These are phyloP conservation scores for Gobionotothen gibberifrons DNA, from an alignment of 2,797 vertebrate genomes.

Conservation along the genomic window DNA sequence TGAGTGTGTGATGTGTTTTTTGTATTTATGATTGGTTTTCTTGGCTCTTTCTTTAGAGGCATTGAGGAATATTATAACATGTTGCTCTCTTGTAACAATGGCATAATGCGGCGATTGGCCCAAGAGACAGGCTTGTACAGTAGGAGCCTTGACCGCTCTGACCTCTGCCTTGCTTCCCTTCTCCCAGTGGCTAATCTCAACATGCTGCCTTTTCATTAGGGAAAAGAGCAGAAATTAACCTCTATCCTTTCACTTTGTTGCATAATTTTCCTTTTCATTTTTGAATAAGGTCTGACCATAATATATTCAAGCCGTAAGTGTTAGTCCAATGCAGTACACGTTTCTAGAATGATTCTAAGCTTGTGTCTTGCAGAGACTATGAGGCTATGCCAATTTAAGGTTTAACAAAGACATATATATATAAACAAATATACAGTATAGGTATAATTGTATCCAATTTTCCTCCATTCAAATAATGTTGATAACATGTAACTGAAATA, in stretches of 20 bases:
- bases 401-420: no score
- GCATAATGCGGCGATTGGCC: slow-evolving; percentile 33
- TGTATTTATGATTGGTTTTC: not conserved
- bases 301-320: not conserved
- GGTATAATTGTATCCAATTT: no score
- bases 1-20: not conserved
- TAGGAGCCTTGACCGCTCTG: slow-evolving; percentile 21
- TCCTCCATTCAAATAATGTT: no score
- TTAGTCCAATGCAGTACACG: slow-evolving; percentile 2
- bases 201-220: slow-evolving; percentile 9
- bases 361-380: not conserved
- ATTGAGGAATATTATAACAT: not conserved
- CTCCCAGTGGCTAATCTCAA: slow-evolving; percentile 14
- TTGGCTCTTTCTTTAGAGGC: not conserved
- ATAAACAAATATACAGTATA: not conserved
- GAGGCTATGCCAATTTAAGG: no score
- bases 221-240: slow-evolving; percentile 48
- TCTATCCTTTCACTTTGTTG: slow-evolving; percentile 20
- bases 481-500: no score
- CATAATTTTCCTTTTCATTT: slow-evolving; percentile 18
- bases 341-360: not conserved
- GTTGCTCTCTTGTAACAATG: slow-evolving; percentile 41
- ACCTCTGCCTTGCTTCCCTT: slow-evolving; percentile 13
- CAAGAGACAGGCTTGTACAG: slow-evolving; percentile 17
- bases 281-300: slow-evolving; percentile 5